phyloP scores from a whole-genome alignment of 2,113 vertebrate species.

The Ploceus nigricollis region DNA sequence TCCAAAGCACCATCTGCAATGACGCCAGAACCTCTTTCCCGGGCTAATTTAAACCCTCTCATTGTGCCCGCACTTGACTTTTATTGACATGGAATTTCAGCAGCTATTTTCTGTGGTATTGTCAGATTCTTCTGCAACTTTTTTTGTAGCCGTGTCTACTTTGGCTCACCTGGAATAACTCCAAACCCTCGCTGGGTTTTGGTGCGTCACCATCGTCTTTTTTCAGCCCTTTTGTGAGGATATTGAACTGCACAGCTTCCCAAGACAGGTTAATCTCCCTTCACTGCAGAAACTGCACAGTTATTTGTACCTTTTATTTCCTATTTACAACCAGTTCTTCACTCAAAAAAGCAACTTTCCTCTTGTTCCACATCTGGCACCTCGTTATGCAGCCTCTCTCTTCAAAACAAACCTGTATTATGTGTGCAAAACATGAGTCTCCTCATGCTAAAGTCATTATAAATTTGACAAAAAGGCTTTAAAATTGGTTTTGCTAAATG shows the following conservation, averaged over 20 bases:
- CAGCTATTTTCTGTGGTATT: not conserved
- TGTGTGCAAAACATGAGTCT: not conserved
- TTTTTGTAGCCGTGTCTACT: not conserved
- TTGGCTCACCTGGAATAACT: slow-evolving; percentile 13
- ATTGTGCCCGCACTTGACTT: slow-evolving; percentile 48
- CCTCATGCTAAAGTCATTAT: not conserved
- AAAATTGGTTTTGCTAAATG: slow-evolving; percentile 6
- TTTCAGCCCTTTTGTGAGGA: not conserved
- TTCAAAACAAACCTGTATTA: not conserved
- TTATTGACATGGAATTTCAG: slow-evolving; percentile 13
- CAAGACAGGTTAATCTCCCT: not conserved
- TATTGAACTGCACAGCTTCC: not conserved
- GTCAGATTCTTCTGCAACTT: slow-evolving; percentile 14
- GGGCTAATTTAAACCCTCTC: slow-evolving; percentile 42
- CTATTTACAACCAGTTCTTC: not conserved
- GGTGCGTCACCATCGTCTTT: accelerated
- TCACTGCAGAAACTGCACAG: not conserved
- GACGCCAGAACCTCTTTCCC: slow-evolving; percentile 19
- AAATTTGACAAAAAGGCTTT: not conserved
- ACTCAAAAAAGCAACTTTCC: not conserved
- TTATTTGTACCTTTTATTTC: not conserved
- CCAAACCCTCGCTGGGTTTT: not conserved
- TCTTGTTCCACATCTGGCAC: not conserved
- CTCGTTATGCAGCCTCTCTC: not conserved
- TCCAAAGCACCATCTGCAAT: slow-evolving; percentile 49